These are phyloP conservation scores for Lepidocyrtinus sp. DNA, from an alignment of 2,888 invertebrate species.

Conservation along the genomic window DNA sequence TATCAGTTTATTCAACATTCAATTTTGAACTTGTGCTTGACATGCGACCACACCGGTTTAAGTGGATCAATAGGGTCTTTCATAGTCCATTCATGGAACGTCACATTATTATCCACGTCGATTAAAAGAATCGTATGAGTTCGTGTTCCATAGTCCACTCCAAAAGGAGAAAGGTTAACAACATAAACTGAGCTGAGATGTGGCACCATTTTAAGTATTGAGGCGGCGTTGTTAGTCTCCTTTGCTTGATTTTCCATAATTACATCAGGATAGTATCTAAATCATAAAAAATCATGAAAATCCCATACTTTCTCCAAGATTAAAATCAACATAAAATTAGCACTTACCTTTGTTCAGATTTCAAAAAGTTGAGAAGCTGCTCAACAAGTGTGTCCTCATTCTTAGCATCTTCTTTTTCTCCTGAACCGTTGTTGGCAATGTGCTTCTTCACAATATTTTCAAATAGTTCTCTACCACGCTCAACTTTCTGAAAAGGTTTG, in stretches of 20 bases:
- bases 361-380: slow-evolving; percentile 57
- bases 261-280: slow-evolving; percentile 59
- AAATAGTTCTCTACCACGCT: slow-evolving; percentile 52
- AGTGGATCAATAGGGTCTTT: slow-evolving; percentile 69
- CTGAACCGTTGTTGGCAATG: not conserved
- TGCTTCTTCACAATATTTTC: slow-evolving; percentile 49
- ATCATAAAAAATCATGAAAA: not conserved
- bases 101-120: slow-evolving; percentile 78
- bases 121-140: slow-evolving; percentile 81
- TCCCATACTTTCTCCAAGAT: not conserved
- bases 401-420: slow-evolving; percentile 3
- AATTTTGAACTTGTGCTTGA: slow-evolving; percentile 41
- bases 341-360: slow-evolving; percentile 50
- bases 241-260: slow-evolving; percentile 42
- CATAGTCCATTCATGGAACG: slow-evolving; percentile 80
- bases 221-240: too few relatives aligned
- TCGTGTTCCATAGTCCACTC: slow-evolving; percentile 71
- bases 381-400: slow-evolving; percentile 18
- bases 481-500: slow-evolving; percentile 62
- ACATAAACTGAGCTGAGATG: slow-evolving; percentile 52
- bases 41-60: slow-evolving; percentile 70
- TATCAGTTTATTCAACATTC: not conserved
- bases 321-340: not conserved
- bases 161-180: slow-evolving; percentile 41
- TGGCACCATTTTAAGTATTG: slow-evolving; percentile 22